These are phyloP conservation scores for Dipodomys merriami DNA, from an alignment of 2,113 vertebrate species.

Conservation along the genomic window DNA sequence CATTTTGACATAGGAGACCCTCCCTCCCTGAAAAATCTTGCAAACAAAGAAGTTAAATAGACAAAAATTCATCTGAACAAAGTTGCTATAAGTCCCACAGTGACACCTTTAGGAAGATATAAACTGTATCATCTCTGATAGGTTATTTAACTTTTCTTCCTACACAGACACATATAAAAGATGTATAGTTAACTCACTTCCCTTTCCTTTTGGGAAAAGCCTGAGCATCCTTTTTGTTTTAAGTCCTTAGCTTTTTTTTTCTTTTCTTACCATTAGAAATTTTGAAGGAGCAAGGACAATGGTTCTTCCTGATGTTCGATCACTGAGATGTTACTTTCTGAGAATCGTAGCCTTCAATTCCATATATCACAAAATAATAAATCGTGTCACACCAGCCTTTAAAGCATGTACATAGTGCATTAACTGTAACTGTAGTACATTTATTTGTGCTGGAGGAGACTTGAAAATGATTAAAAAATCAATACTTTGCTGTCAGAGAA, in stretches of 20 bases:
- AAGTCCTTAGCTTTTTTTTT: slow-evolving; percentile 55
- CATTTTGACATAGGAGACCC: slow-evolving; percentile 80
- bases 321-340: slow-evolving; percentile 67
- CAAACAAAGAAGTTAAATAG: slow-evolving; percentile 72
- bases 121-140: slow-evolving; percentile 75
- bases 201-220: not conserved
- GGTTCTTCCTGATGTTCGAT: slow-evolving; percentile 48
- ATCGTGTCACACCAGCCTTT: slow-evolving; percentile 85
- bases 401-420: slow-evolving; percentile 90
- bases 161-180: slow-evolving; percentile 54
- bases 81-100: slow-evolving; percentile 84
- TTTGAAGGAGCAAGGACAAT: slow-evolving; percentile 67
- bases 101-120: slow-evolving; percentile 87
- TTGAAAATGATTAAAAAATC: slow-evolving; percentile 97
- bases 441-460: slow-evolving; percentile 93
- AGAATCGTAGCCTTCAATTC: slow-evolving; percentile 79
- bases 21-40: slow-evolving; percentile 69
- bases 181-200: slow-evolving; percentile 63
- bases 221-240: slow-evolving; percentile 14
- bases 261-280: slow-evolving; percentile 57
- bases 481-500: slow-evolving; percentile 92
- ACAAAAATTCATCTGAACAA: slow-evolving; percentile 73
- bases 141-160: slow-evolving; percentile 75
- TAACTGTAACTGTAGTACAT: slow-evolving; percentile 93
- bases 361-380: slow-evolving; percentile 88